Evolutionary conservation across 2,113 vertebrate species (phyloP).

Genomic region (Bos javanicus): DNA sequence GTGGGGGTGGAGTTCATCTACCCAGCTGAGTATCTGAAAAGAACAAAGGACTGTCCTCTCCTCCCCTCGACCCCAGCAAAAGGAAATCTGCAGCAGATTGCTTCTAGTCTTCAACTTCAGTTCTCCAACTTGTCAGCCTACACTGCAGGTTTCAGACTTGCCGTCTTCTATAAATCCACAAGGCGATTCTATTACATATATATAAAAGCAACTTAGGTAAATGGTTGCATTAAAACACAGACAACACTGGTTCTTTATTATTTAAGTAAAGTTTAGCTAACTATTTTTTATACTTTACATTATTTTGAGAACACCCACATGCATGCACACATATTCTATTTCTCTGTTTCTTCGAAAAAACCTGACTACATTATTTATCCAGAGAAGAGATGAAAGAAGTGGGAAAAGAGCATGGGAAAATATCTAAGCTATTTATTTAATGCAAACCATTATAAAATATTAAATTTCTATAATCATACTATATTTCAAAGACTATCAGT

Average conservation of each 20-base stretch:
- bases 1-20: neutral
- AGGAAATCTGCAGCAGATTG: neutral
- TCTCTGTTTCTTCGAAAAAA: neutral
- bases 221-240: neutral
- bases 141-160: neutral
- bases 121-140: neutral
- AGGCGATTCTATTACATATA: neutral
- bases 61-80: rapidly evolving
- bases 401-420: neutral
- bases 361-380: neutral
- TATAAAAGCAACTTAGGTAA: neutral
- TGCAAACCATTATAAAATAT: neutral
- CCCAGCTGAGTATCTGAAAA: neutral
- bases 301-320: neutral
- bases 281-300: neutral
- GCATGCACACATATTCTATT: neutral
- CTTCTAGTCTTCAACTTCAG: neutral
- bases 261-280: neutral
- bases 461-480: neutral
- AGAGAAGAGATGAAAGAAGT: neutral
- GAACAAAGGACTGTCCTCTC: neutral
- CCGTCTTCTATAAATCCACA: neutral
- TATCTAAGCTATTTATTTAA: neutral
- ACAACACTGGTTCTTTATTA: neutral
- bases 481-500: neutral